These are phyloP conservation scores for Donacobius atricapilla DNA, from an alignment of 2,113 vertebrate genomes.

Conservation along the genomic window DNA sequence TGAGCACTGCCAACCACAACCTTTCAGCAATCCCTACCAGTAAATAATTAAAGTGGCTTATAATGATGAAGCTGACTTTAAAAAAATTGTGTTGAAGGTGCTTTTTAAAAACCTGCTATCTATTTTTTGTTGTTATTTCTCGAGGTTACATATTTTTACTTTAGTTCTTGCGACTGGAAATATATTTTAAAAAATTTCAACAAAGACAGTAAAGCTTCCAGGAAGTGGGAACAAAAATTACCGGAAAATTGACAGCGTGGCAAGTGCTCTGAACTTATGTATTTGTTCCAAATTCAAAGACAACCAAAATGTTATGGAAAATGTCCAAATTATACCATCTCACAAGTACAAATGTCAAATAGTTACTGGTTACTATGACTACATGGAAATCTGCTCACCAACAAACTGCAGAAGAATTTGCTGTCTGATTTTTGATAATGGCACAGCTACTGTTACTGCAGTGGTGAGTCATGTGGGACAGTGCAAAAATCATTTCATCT, in stretches of 20 bases:
- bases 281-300: background rate
- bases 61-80: background rate
- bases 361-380: background rate
- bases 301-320: background rate
- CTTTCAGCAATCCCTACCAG: background rate
- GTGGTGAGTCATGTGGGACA: background rate
- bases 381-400: background rate
- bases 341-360: background rate
- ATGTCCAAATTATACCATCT: background rate
- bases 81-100: background rate
- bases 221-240: background rate
- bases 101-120: background rate
- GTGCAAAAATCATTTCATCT: background rate
- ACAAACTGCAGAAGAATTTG: background rate
- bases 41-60: background rate
- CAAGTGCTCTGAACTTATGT: background rate
- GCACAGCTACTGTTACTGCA: background rate
- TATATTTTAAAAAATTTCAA: background rate
- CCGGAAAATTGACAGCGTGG: background rate
- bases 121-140: background rate
- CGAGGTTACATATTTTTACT: background rate
- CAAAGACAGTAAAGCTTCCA: background rate
- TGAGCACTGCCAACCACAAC: background rate
- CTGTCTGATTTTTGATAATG: background rate
- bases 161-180: background rate